Conservation (phyloP, 2,888 invertebrate species). For the Papilio elwesi region DNA sequence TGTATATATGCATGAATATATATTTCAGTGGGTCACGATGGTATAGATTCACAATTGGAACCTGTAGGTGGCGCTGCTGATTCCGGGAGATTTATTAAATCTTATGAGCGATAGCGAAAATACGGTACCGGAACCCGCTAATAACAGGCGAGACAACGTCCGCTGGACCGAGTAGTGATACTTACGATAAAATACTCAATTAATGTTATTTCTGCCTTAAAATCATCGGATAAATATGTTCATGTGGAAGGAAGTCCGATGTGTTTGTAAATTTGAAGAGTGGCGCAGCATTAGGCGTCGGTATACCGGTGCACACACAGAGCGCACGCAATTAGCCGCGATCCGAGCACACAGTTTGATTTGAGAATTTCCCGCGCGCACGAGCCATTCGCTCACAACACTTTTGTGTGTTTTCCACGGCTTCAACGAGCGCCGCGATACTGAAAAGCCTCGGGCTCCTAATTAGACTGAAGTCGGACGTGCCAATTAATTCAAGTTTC, state of each 20-base stretch:
- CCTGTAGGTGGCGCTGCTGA: no score
- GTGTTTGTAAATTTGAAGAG: conserved; percentile 31
- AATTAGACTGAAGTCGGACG: conserved; percentile 84
- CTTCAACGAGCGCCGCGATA: conserved; percentile 77
- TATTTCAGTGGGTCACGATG: no score
- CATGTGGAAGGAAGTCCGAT: conserved; percentile 27
- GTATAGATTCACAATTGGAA: no score
- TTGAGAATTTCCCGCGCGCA: conserved; percentile 53
- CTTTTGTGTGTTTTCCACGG: conserved; percentile 82
- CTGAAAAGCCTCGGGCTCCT: conserved; percentile 83
- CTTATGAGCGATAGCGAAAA: no score
- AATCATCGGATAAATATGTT: conserved; percentile 19
- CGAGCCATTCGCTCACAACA: conserved; percentile 70
- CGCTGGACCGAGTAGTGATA: no score
- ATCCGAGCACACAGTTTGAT: conserved; percentile 51
- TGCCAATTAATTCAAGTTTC: conserved; percentile 85
- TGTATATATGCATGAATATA: no score
- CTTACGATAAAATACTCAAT: background rate
- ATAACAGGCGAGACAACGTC: no score
- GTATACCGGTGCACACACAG: conserved; percentile 32
- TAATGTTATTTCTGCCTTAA: background rate
- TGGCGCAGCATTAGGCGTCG: conserved; percentile 37
- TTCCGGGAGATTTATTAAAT: no score
- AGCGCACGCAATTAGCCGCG: conserved; percentile 56
- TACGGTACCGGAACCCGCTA: no score